Conservation (phyloP, 1,140 invertebrate genomes). For the Lordiphosa collinella region DNA sequence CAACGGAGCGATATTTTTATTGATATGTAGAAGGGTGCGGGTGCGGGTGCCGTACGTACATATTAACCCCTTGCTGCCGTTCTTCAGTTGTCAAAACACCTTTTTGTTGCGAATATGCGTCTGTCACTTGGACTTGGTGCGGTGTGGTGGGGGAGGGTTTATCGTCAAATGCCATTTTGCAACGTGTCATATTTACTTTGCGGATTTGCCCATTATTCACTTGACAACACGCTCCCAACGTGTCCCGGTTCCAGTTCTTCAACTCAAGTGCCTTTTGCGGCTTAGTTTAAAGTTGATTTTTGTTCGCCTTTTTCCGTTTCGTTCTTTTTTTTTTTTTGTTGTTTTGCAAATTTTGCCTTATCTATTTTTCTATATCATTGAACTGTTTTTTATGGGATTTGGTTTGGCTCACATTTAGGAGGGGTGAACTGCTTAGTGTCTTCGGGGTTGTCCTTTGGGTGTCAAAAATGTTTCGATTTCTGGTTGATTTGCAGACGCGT, state of each 20-base stretch:
- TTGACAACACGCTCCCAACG: conserved; percentile 45
- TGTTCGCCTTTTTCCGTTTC: conserved; percentile 32
- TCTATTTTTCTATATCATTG: conserved; percentile 72
- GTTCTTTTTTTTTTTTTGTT: conserved; percentile 23
- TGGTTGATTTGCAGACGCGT: conserved; percentile 46
- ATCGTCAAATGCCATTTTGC: conserved; percentile 72
- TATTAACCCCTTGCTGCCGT: conserved; percentile 50
- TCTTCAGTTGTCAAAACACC: conserved; percentile 62
- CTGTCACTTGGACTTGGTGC: conserved; percentile 32
- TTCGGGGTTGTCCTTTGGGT: conserved; percentile 18
- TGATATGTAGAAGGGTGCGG: conserved; percentile 47
- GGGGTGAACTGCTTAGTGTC: conserved; percentile 16
- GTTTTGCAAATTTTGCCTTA: conserved; percentile 65
- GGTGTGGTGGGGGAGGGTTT: conserved; percentile 28
- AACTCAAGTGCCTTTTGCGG: conserved; percentile 64
- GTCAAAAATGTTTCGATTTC: conserved; percentile 33
- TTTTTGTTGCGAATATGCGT: conserved; percentile 41
- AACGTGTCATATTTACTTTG: conserved; percentile 74
- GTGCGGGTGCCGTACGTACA: conserved; percentile 22
- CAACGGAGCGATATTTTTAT: conserved; percentile 70
- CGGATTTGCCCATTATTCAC: conserved; percentile 76
- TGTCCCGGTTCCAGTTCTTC: conserved; percentile 8
- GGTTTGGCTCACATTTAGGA: conserved; percentile 12
- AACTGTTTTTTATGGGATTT: conserved; percentile 70
- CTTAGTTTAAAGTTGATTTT: conserved; percentile 70